Base-by-base conservation (phyloP, 2,113 vertebrate species). In the Megaceryle torquata region DNA sequence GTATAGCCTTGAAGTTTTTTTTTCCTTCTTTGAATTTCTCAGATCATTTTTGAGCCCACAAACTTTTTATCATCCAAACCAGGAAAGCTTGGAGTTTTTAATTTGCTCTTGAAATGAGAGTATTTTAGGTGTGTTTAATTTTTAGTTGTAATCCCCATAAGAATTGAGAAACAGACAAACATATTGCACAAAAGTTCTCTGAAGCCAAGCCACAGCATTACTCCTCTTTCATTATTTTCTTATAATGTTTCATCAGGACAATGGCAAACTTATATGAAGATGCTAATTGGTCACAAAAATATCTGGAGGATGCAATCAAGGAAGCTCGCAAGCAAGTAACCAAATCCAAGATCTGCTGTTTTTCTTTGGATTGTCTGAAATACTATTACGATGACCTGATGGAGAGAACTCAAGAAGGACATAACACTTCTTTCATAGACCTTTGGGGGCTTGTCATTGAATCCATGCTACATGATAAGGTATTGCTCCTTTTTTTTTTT, bases 261-360 rank as follows among this genome's bases (percentile, higher is more conserved):
- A 96, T 98, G 97, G 96, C 97, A 60, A 97, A 96, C 46, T 96
- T 99, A 67, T 99, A 98, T 13, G 96, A 97, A 93, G 97, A 99
- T 57, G 88, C 97, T 80, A 94, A 98, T 57, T 99, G 99, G 99
- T 99, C 99, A 70, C 98, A 98, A 54, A 97, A 97, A 53, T 98
- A 98, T 71, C 89, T 99, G 29, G 93, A 96, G 18, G 95, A 92
- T 1, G 82, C 96, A 54, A 98, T 97, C 6, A 95, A 97, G 12
- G 74, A 96, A 80, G 82, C 97, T 60, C 98, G 97, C 92, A 96
- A 96, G 18, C 97, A 98, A 90, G 97, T 99, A 84, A 98, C 96
- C 14, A 99, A 98, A 97, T 97, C 77, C 91, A 98, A 98, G 92
- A 93, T 97, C 43, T 92, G 94, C 3, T 97, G 96, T 70, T 95